Percentiles rank a stretch among this genome's conserved stretches.
phyloP scores from a whole-genome alignment of 2,888 invertebrate species.

The Notodonta ziczac region DNA sequence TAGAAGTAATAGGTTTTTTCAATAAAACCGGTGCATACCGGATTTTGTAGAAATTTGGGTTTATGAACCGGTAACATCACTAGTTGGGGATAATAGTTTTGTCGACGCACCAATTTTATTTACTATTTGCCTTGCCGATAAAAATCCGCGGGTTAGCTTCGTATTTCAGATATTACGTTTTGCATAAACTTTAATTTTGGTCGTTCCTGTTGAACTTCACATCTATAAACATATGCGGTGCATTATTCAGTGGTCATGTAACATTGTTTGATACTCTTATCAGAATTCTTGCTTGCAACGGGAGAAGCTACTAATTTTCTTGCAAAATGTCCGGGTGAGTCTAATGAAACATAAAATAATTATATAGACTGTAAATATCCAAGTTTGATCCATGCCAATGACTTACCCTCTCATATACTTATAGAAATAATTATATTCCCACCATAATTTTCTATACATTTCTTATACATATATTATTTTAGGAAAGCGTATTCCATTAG shows the following conservation, averaged over 20 bases:
- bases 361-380: background rate
- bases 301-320: conserved; percentile 13
- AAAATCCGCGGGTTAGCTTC: background rate
- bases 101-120: too few species aligned
- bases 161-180: conserved; percentile 2
- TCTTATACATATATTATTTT: conserved; percentile 26
- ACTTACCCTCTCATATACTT: conserved; percentile 4
- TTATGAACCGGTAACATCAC: too few species aligned
- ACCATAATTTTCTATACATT: conserved; percentile 10
- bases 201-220: background rate
- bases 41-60: too few species aligned
- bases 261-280: background rate
- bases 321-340: conserved; percentile 69
- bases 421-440: conserved; percentile 8
- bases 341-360: conserved; percentile 4
- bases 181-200: background rate
- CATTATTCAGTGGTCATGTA: background rate
- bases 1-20: too few species aligned
- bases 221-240: background rate
- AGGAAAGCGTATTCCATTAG: conserved; percentile 71
- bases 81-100: too few species aligned
- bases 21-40: too few species aligned
- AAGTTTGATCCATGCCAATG: background rate
- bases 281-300: background rate
- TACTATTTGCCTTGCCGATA: conserved; percentile 57